A percentile compares a stretch with the other conserved stretches of the same genome.
phyloP scores from a whole-genome alignment of 2,113 vertebrate species.

The Brienomyrus longianalis region DNA sequence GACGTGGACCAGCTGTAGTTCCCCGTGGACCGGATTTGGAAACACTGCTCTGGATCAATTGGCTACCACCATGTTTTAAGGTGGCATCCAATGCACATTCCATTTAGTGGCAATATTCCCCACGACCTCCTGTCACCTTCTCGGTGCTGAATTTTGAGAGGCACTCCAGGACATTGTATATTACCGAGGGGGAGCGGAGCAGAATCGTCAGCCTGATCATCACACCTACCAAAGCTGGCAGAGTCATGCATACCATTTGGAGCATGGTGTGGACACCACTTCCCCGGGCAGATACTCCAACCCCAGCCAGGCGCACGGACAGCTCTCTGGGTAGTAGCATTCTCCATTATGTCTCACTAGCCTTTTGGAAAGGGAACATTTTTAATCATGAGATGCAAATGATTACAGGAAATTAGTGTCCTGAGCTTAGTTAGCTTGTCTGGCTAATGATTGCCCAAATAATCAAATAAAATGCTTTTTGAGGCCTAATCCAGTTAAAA shows the following conservation, averaged over 20 bases:
- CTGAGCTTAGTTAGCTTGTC: not conserved
- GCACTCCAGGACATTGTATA: not conserved
- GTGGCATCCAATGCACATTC: not conserved
- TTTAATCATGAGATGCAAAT: not conserved
- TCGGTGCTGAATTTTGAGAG: not conserved
- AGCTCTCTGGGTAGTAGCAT: conserved; percentile 91
- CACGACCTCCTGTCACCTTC: not conserved
- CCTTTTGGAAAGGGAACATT: conserved; percentile 59
- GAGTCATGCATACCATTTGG: conserved; percentile 74
- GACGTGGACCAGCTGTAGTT: not conserved
- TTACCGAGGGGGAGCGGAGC: not conserved
- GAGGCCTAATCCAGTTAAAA: not conserved
- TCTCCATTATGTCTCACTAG: conserved; percentile 85
- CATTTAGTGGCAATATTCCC: not conserved
- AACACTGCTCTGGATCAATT: not conserved
- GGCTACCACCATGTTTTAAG: not conserved
- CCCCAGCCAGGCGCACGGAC: conserved; percentile 90
- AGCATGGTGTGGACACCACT: conserved; percentile 84
- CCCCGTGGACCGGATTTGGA: not conserved
- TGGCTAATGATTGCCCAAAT: not conserved
- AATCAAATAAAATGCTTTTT: not conserved
- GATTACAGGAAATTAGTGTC: not conserved
- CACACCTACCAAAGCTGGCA: not conserved
- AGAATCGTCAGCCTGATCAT: not conserved
- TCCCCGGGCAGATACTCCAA: conserved; percentile 92